Evolutionary conservation across 2,113 vertebrate species (phyloP).

Genomic region (Anguilla japonica): DNA sequence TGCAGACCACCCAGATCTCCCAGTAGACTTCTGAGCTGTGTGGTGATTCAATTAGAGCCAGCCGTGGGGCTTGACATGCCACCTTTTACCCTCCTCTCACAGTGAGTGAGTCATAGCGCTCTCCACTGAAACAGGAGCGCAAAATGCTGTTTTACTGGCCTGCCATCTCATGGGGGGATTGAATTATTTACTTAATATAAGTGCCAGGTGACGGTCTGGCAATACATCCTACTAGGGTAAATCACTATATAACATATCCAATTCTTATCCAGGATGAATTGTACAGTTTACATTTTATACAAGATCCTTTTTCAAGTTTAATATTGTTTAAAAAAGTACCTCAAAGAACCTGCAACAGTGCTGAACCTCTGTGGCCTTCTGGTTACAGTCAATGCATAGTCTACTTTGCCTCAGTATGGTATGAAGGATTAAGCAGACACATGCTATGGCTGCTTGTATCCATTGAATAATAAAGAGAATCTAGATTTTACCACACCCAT

Average conservation of each 20-base stretch:
- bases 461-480: no score
- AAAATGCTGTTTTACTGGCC: not conserved
- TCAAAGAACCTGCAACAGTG: not conserved
- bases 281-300: not conserved
- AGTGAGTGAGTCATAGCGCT: not conserved
- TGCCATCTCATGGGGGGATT: not conserved
- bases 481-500: no score
- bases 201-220: not conserved
- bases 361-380: no score
- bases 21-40: not conserved
- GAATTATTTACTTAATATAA: not conserved
- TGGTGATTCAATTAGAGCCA: constrained; percentile 15
- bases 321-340: not conserved
- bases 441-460: no score
- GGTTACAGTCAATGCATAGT: no score
- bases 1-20: not conserved
- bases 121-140: constrained; percentile 3
- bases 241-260: not conserved
- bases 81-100: not conserved
- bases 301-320: not conserved
- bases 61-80: not conserved
- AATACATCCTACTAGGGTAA: not conserved
- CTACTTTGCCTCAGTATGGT: no score
- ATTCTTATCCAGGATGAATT: not conserved
- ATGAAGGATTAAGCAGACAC: no score